Evolutionary conservation across 2,797 vertebrate species (phyloP).

Genomic region (Myiotriccus ornatus): DNA sequence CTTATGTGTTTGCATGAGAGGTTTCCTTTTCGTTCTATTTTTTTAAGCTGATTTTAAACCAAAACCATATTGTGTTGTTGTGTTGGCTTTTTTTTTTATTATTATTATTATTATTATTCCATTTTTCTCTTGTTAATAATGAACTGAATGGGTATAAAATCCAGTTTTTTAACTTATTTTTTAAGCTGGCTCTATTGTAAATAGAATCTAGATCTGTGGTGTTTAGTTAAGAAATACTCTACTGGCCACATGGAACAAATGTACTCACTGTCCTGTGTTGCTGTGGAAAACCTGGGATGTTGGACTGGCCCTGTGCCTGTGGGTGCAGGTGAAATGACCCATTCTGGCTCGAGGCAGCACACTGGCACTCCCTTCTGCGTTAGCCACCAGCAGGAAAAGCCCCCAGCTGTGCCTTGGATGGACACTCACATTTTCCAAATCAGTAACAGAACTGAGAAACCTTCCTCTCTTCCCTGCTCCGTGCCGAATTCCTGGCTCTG

Average conservation of each 20-base stretch:
- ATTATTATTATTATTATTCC: slow-evolving; percentile 58
- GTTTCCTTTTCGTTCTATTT: slow-evolving; percentile 82
- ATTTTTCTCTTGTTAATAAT: slow-evolving; percentile 75
- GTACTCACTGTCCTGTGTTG: slow-evolving; percentile 12
- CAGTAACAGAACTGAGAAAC: neutral
- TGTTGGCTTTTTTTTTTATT: slow-evolving; percentile 69
- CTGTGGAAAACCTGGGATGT: neutral
- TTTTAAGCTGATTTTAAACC: slow-evolving; percentile 82
- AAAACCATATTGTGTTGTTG: slow-evolving; percentile 79
- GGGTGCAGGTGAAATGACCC: neutral
- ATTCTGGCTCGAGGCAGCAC: neutral
- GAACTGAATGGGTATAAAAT: slow-evolving; percentile 74
- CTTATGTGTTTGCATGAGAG: slow-evolving; percentile 94
- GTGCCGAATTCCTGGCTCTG: neutral
- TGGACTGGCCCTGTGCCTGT: neutral
- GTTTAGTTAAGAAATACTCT: slow-evolving; percentile 38
- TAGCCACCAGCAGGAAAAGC: neutral
- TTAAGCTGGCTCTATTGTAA: slow-evolving; percentile 70
- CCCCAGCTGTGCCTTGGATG: slow-evolving; percentile 31
- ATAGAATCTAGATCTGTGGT: slow-evolving; percentile 44
- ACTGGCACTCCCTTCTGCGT: neutral
- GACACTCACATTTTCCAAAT: neutral
- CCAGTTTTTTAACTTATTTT: slow-evolving; percentile 72
- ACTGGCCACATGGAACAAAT: slow-evolving; percentile 20
- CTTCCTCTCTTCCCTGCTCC: neutral